phyloP scores from a whole-genome alignment of 2,797 vertebrate species.

The Poeciliopsis turneri region DNA sequence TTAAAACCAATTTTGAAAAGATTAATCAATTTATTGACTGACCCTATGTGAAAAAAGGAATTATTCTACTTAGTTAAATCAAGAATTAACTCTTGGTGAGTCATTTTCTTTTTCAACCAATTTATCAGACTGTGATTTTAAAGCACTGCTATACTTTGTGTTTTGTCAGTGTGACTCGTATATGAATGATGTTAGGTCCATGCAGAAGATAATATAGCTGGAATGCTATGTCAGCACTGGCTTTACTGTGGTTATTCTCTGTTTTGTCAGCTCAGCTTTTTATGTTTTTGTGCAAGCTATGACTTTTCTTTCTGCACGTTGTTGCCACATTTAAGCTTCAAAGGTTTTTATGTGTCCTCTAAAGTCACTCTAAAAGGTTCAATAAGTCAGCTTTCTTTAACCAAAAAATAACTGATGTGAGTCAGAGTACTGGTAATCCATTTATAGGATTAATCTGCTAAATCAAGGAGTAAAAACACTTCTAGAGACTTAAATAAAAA shows the following conservation, averaged over 20 bases:
- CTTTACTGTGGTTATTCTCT: slow-evolving; percentile 26
- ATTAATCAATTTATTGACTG: too few relatives aligned
- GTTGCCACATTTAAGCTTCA: slow-evolving; percentile 9
- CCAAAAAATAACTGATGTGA: background rate
- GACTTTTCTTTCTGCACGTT: background rate
- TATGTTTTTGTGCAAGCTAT: slow-evolving; percentile 6
- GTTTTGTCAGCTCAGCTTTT: slow-evolving; percentile 42
- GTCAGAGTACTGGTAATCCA: background rate
- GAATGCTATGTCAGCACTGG: slow-evolving; percentile 33
- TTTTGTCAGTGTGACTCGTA: slow-evolving; percentile 20
- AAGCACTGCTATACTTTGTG: slow-evolving; percentile 18
- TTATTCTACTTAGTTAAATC: too few relatives aligned
- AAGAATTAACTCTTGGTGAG: too few relatives aligned
- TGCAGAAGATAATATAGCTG: slow-evolving; percentile 27
- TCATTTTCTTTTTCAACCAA: slow-evolving; percentile 5
- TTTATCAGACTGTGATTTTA: slow-evolving; percentile 13
- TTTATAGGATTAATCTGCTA: background rate
- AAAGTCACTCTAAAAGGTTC: slow-evolving; percentile 5
- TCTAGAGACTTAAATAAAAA: background rate
- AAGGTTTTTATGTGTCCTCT: slow-evolving; percentile 4
- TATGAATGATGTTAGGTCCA: slow-evolving; percentile 30
- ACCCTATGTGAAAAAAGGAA: too few relatives aligned
- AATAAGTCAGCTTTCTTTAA: background rate
- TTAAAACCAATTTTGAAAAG: too few relatives aligned
- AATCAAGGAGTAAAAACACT: background rate